A percentile compares a stretch with the other conserved stretches of the same genome.
Evolutionary conservation across 2,888 invertebrate genomes (phyloP).

Genomic region (Liodrosophila aerea): DNA sequence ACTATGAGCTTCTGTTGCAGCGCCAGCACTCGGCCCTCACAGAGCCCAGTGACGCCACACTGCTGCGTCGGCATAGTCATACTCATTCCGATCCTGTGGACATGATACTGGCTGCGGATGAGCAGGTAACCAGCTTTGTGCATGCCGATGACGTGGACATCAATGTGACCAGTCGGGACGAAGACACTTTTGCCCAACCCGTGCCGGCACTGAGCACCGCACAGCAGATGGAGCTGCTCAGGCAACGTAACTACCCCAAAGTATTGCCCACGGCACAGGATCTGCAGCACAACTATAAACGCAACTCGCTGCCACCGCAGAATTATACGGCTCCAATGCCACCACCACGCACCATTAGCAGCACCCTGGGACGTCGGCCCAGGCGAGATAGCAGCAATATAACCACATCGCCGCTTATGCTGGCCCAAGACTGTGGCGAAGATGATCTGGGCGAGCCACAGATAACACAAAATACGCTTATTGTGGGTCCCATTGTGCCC

Average conservation of each 20-base stretch:
- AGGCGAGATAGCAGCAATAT: slow-evolving; percentile 82
- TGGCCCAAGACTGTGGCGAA: slow-evolving; percentile 83
- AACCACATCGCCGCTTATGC: slow-evolving; percentile 83
- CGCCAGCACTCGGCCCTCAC: slow-evolving; percentile 75
- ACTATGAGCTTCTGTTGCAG: slow-evolving; percentile 70
- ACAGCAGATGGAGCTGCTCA: slow-evolving; percentile 88
- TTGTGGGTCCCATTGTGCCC: slow-evolving; percentile 84
- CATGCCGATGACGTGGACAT: slow-evolving; percentile 83
- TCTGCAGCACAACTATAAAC: slow-evolving; percentile 34
- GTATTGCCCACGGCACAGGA: slow-evolving; percentile 87
- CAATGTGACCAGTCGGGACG: slow-evolving; percentile 89
- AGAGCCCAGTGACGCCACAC: slow-evolving; percentile 72
- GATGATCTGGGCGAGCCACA: slow-evolving; percentile 83
- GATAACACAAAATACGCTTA: slow-evolving; percentile 84
- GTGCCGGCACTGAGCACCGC: slow-evolving; percentile 84
- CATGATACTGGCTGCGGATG: slow-evolving; percentile 82
- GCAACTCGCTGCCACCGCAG: slow-evolving; percentile 84
- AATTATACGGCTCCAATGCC: slow-evolving; percentile 86
- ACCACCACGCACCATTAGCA: slow-evolving; percentile 88
- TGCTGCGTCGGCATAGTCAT: slow-evolving; percentile 80
- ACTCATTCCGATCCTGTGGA: slow-evolving; percentile 88
- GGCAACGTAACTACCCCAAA: slow-evolving; percentile 91
- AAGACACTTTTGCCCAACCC: slow-evolving; percentile 65
- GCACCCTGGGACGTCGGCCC: slow-evolving; percentile 85
- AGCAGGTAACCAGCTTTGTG: slow-evolving; percentile 82